Percentiles rank a stretch among this genome's conserved stretches.
phyloP scores from a whole-genome alignment of 2,888 invertebrate species.

The Ochropleura plecta region DNA sequence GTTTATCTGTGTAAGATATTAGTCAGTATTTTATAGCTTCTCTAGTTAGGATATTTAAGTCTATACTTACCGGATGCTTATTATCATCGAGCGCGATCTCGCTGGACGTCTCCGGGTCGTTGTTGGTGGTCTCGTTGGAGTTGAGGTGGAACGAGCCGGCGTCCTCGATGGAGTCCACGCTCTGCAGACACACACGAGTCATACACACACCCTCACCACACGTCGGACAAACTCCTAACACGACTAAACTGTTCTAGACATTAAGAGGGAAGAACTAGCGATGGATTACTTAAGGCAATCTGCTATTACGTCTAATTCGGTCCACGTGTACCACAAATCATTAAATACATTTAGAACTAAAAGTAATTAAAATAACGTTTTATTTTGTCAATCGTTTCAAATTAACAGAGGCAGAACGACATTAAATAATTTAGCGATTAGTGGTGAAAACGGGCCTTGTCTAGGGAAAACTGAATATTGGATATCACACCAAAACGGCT shows the following conservation, averaged over 20 bases:
- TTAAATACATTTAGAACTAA: neutral
- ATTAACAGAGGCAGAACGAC: neutral
- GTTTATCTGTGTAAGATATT: neutral
- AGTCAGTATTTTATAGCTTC: neutral
- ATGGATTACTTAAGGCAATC: conserved; percentile 7
- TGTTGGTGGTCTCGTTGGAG: conserved; percentile 93
- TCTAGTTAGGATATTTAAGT: neutral
- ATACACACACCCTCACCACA: conserved; percentile 36
- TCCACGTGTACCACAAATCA: neutral
- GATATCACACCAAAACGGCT: neutral
- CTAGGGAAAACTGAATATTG: neutral
- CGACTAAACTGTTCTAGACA: conserved; percentile 39
- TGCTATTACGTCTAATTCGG: neutral
- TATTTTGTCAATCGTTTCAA: neutral
- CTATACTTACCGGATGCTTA: conserved; percentile 90
- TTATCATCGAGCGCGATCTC: conserved; percentile 93
- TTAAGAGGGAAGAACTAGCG: conserved; percentile 21
- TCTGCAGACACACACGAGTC: conserved; percentile 88
- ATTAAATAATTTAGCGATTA: neutral
- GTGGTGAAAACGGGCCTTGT: neutral
- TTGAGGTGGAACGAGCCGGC: conserved; percentile 93
- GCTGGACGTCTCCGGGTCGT: conserved; percentile 93
- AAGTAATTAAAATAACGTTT: neutral
- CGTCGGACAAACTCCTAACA: conserved; percentile 10
- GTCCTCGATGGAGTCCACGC: conserved; percentile 96